These are phyloP conservation scores for Heterohyrax brucei DNA, from an alignment of 2,797 vertebrate species.

Conservation along the genomic window DNA sequence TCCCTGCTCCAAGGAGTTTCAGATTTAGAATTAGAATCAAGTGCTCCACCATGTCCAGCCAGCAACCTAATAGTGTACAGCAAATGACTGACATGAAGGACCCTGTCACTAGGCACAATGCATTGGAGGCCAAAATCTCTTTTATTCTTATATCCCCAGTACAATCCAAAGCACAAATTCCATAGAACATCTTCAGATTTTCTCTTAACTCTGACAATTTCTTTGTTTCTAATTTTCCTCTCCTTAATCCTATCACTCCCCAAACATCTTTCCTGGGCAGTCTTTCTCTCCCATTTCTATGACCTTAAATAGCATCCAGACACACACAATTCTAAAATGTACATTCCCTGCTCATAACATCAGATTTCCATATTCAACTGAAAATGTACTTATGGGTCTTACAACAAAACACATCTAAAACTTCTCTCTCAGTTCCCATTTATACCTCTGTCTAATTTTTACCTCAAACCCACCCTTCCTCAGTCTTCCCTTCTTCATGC, in stretches of 20 bases:
- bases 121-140: not conserved
- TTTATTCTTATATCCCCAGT: not conserved
- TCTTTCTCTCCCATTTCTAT: not conserved
- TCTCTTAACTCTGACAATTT: not conserved
- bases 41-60: not conserved
- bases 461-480: not conserved
- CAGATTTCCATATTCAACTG: not conserved
- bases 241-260: not conserved
- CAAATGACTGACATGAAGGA: not conserved
- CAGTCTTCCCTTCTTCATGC: not conserved
- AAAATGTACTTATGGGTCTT: not conserved
- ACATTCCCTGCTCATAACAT: not conserved
- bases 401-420: not conserved
- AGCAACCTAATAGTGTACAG: not conserved
- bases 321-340: not conserved
- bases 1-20: not conserved
- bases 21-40: slow-evolving; percentile 27
- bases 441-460: not conserved
- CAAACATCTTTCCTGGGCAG: not conserved
- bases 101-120: not conserved
- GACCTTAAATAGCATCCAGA: slow-evolving; percentile 8
- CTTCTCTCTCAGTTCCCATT: not conserved
- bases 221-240: not conserved
- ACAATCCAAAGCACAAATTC: not conserved
- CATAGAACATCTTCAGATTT: not conserved